phyloP scores from a whole-genome alignment of 92 coral and sea anemone species.

The Chrysogorgia sp. region DNA sequence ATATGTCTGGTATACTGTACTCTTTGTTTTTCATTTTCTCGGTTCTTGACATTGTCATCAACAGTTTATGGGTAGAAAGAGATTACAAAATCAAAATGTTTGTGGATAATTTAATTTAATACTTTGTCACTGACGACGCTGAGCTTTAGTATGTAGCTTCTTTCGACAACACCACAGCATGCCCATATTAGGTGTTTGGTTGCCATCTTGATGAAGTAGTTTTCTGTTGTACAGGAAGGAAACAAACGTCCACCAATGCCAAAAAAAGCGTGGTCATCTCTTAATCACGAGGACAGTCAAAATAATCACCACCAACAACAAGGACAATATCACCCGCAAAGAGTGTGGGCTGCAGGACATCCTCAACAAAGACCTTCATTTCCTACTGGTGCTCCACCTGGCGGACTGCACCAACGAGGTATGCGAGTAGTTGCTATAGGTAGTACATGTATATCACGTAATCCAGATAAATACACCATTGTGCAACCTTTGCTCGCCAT shows the following conservation, averaged over 20 bases:
- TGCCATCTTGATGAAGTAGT: neutral
- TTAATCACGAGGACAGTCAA: conserved; percentile 44
- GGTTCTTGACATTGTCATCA: too few species aligned
- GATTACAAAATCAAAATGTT: too few species aligned
- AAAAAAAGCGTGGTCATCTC: conserved; percentile 79
- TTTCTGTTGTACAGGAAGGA: conserved; percentile 18
- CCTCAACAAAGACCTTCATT: conserved; percentile 67
- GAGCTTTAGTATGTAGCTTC: too few species aligned
- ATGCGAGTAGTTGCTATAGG: neutral
- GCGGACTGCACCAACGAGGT: conserved; percentile 38
- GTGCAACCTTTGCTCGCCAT: too few species aligned
- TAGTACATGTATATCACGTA: neutral
- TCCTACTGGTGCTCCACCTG: conserved; percentile 37
- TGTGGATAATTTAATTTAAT: too few species aligned
- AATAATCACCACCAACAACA: conserved; percentile 57
- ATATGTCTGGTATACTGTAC: too few species aligned
- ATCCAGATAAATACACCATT: too few species aligned
- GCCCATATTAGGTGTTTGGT: too few species aligned
- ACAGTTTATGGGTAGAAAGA: too few species aligned
- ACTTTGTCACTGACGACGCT: too few species aligned
- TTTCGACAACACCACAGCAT: too few species aligned
- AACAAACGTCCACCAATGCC: conserved; percentile 53
- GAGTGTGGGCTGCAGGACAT: conserved; percentile 54
- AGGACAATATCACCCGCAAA: conserved; percentile 56
- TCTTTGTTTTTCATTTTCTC: too few species aligned